A percentile compares a stretch with the other conserved stretches of the same genome.
These are phyloP conservation scores for Eumacrocentrus americanus DNA, from an alignment of 2,888 invertebrate species.

Conservation along the genomic window DNA sequence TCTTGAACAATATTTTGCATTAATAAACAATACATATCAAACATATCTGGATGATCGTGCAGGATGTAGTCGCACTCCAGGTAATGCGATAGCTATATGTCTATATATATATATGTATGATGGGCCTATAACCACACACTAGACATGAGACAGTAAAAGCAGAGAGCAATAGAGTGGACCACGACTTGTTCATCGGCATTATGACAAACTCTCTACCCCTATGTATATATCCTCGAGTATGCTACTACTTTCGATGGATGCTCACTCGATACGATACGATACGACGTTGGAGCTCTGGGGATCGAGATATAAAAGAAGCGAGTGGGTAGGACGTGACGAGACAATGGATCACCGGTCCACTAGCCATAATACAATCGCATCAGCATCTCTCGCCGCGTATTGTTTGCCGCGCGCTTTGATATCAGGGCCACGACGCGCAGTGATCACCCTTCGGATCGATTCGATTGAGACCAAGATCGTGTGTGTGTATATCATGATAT, in stretches of 20 bases:
- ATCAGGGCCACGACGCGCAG: conserved; percentile 40
- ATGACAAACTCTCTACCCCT: conserved; percentile 13
- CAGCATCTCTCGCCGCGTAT: conserved; percentile 58
- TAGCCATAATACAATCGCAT: conserved; percentile 61
- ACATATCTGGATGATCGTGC: conserved; percentile 3
- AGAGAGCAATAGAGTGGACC: neutral
- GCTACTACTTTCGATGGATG: conserved; percentile 61
- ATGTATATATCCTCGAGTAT: conserved; percentile 41
- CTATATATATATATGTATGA: too few relatives aligned
- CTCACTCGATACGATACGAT: conserved; percentile 56
- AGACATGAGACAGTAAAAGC: neutral
- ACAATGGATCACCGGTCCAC: conserved; percentile 61
- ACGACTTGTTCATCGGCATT: conserved; percentile 13
- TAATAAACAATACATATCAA: neutral
- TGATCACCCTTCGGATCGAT: conserved; percentile 20
- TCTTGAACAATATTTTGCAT: neutral
- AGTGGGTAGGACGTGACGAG: conserved; percentile 62
- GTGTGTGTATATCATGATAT: neutral
- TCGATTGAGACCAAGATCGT: conserved; percentile 27
- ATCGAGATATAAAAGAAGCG: conserved; percentile 59
- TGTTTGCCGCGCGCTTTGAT: conserved; percentile 58
- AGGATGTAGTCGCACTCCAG: conserved; percentile 19
- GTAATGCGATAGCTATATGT: conserved; percentile 12
- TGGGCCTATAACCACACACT: too few relatives aligned
- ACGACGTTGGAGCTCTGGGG: conserved; percentile 44